phyloP scores from a whole-genome alignment of 2,888 invertebrate species.

The Autographa pulchrina region DNA sequence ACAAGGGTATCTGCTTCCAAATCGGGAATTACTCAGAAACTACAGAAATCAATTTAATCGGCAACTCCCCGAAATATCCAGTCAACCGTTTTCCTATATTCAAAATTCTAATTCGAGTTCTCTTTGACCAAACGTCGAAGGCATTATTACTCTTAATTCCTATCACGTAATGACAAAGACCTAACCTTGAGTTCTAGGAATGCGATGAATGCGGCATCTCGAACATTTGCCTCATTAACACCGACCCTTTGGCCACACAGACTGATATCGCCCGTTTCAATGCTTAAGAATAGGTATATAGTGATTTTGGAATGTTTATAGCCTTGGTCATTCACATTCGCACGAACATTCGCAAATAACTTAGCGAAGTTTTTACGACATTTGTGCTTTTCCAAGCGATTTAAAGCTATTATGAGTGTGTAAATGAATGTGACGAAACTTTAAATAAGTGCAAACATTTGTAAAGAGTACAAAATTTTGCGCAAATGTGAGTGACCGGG shows the following conservation, averaged over 20 bases:
- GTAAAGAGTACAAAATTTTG: too few species aligned
- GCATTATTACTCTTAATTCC: conserved; percentile 48
- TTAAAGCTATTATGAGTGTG: too few species aligned
- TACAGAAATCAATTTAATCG: neutral
- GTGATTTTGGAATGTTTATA: conserved; percentile 16
- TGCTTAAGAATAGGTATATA: conserved; percentile 10
- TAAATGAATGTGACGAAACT: too few species aligned
- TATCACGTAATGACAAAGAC: conserved; percentile 56
- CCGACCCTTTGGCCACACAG: conserved; percentile 41
- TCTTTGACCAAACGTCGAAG: conserved; percentile 22
- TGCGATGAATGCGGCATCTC: conserved; percentile 37
- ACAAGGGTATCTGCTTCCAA: neutral
- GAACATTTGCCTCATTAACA: conserved; percentile 56
- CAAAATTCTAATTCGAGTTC: conserved; percentile 44
- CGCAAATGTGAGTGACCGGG: too few species aligned
- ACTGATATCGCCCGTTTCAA: conserved; percentile 33
- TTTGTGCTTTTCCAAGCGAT: too few species aligned
- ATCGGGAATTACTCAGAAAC: conserved; percentile 1
- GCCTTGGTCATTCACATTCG: neutral
- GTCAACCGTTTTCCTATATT: conserved; percentile 8
- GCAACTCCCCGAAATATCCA: neutral
- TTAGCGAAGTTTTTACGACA: too few species aligned
- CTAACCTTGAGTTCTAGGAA: conserved; percentile 48
- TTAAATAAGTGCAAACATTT: too few species aligned
- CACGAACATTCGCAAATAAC: neutral